Percentiles rank a stretch among this genome's conserved stretches.
Evolutionary conservation across 2,888 invertebrate genomes (phyloP).

Genomic region (Celastrina argiolus): DNA sequence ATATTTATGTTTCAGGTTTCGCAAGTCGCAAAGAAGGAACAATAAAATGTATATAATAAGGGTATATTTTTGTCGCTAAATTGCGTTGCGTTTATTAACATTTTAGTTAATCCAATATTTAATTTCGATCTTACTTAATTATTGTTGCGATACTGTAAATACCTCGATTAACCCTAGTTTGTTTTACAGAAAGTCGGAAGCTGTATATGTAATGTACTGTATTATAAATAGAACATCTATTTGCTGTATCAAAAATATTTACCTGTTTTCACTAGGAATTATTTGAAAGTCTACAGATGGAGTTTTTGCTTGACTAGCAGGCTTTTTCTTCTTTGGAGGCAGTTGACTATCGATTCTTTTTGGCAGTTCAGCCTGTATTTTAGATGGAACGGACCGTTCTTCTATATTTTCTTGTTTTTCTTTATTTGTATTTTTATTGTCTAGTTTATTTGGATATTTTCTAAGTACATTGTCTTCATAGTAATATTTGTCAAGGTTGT

Average conservation of each 20-base stretch:
- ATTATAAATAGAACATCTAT: background rate
- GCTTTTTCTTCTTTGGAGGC: constrained; percentile 36
- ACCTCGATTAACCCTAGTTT: too few species aligned
- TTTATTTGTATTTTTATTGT: constrained; percentile 32
- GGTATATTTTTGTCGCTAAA: too few species aligned
- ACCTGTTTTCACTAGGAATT: constrained; percentile 73
- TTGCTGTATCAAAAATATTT: constrained; percentile 29
- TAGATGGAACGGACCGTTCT: constrained; percentile 56
- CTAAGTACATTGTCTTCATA: constrained; percentile 65
- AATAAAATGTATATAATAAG: too few species aligned
- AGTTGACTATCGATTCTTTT: constrained; percentile 39
- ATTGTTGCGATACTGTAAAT: too few species aligned
- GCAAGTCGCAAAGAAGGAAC: too few species aligned
- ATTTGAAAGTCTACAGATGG: constrained; percentile 70
- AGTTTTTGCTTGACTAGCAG: constrained; percentile 52
- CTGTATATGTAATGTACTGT: too few species aligned
- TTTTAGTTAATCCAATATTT: too few species aligned
- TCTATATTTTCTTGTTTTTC: constrained; percentile 42
- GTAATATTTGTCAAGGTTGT: constrained; percentile 57
- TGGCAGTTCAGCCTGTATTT: constrained; percentile 40
- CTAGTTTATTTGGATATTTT: constrained; percentile 51
- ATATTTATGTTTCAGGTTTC: background rate
- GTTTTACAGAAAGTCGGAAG: too few species aligned
- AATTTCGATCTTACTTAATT: too few species aligned
- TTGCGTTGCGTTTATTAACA: too few species aligned